Base-by-base conservation (phyloP, 2,113 vertebrate species). In the Trogon surrucura region DNA sequence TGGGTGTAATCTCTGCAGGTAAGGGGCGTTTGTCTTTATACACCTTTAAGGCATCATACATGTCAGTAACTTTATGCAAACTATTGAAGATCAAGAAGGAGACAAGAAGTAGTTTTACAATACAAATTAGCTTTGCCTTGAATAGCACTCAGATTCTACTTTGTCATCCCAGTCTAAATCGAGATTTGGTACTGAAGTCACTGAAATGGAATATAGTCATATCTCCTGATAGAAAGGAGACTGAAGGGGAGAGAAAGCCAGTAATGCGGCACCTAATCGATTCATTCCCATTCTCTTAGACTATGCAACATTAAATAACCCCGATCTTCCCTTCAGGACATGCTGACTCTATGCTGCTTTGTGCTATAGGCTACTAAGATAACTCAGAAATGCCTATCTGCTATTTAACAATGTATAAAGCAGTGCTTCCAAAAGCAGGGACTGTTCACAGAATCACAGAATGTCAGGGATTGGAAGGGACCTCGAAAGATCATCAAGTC, bases 81-180 rank as follows among this genome's bases (percentile, higher is more conserved):
- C 79, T 20, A 74, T 36, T 29, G 45, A 92, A 91, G 62, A 86
- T 75, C 64, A 81, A 74, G 69, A 85, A 93, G n/a, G 80, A 96
- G 92, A 72, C 32, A 83, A 82, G 80, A 80, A 50, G 38, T 60
- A 90, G 71, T 90, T 88, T 81, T 72, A 87, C 41, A 79, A 45
- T 67, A 60, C 77, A 72, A 84, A 75, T 88, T 60, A 81, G 17
- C 23, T 69, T 53, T 58, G 29, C 25, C 61, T 80, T 64, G 26
- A 92, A 44, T 9, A 94, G 32, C 60, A 71, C 17, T 85, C 38
- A 60, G 30, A 91, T 69, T 91, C 53, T 48, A 53, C 30, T 81
- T 51, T 85, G 48, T 66, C 53, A 50, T 75, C 17, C 22, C 50
- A 80, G 0, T 75, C 69, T 57, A 79, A 91, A 85, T 53, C 64